Percentiles rank a stretch among this genome's conserved stretches.
These are phyloP conservation scores for Acanthosepion lycidas DNA, from an alignment of 2,888 invertebrate species.

Conservation along the genomic window DNA sequence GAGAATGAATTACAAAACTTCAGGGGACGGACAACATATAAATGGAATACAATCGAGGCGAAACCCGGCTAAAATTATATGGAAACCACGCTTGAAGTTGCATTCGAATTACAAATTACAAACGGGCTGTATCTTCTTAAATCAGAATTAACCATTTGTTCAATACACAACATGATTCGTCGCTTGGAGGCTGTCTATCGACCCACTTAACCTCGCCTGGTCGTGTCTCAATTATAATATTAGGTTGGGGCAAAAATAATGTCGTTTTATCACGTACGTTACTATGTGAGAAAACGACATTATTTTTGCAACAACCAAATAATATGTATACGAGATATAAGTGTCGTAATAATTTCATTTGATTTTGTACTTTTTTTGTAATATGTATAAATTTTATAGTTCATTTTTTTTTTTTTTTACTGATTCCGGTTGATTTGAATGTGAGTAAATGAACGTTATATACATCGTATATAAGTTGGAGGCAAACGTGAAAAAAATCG, in stretches of 20 bases:
- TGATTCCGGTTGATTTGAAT: too few species aligned
- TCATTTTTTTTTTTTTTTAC: too few species aligned
- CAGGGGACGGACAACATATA: not conserved
- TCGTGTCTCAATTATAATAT: not conserved
- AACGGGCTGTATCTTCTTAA: not conserved
- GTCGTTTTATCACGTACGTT: too few species aligned
- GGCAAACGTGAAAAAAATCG: too few species aligned
- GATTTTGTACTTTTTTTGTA: not conserved
- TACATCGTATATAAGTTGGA: too few species aligned
- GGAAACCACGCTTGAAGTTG: not conserved
- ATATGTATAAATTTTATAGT: too few species aligned
- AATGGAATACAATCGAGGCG: not conserved
- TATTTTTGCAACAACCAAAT: too few species aligned
- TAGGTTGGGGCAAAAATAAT: too few species aligned
- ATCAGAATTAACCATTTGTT: not conserved
- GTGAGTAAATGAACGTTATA: too few species aligned
- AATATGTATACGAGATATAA: not conserved
- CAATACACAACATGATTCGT: conserved; percentile 4
- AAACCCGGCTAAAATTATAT: not conserved
- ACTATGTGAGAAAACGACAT: too few species aligned
- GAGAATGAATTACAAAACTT: not conserved
- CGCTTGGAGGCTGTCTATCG: not conserved
- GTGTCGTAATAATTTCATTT: not conserved
- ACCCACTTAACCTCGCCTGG: not conserved
- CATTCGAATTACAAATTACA: conserved; percentile 12